Conservation (phyloP, 2,113 vertebrate species). For the Prinia subflava region DNA sequence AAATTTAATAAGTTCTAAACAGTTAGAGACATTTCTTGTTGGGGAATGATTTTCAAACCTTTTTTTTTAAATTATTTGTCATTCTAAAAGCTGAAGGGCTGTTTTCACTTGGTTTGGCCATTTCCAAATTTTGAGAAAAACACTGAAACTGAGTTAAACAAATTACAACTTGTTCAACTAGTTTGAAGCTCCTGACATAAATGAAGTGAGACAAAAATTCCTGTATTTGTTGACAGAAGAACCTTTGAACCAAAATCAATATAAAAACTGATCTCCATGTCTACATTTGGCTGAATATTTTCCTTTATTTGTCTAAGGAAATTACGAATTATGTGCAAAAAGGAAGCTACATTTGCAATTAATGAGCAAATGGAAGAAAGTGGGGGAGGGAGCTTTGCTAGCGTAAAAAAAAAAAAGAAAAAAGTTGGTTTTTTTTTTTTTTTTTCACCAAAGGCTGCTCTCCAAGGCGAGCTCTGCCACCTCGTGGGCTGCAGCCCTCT, state of each 20-base stretch:
- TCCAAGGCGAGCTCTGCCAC: conserved; percentile 31
- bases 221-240: neutral
- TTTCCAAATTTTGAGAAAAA: neutral
- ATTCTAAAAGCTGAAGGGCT: neutral
- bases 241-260: neutral
- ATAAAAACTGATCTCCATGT: neutral
- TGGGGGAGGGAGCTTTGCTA: neutral
- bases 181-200: neutral
- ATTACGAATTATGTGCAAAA: neutral
- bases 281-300: neutral
- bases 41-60: neutral
- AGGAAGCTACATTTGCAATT: neutral
- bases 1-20: neutral
- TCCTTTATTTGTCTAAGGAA: neutral
- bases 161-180: neutral
- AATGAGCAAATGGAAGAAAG: neutral
- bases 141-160: neutral
- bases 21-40: neutral
- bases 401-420: neutral
- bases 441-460: neutral
- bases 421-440: neutral
- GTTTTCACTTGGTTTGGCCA: neutral
- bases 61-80: neutral
- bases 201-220: neutral
- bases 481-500: conserved; percentile 29